Evolutionary conservation across 2,113 vertebrate species (phyloP), one percentile per base, ranked within the genome.

Genomic region (Alectura lathami): DNA sequence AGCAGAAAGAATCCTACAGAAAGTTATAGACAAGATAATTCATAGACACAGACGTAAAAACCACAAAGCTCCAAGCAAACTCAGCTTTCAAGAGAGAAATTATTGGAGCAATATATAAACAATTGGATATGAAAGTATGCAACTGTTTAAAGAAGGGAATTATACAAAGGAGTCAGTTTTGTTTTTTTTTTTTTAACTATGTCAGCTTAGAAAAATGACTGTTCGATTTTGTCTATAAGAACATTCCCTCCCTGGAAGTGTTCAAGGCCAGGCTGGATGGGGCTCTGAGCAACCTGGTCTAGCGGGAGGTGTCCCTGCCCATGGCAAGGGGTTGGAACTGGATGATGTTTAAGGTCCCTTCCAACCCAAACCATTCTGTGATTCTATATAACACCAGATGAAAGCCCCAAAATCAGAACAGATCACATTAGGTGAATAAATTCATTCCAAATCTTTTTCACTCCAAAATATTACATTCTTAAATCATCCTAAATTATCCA

Each of bases 401-500:
- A 72, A 72, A 38, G 32, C 32, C 27, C 26, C 16, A 23, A 64
- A 17, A 62, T 21, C 26, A 75, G 10, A 50, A 67, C 24, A 85
- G 20, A 66, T 6, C 8, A 67, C 0, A 0, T 38, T 10, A 51
- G 8, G 69, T 13, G 5, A 22, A 56, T n/a, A n/a, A n/a, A n/a
- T n/a, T 30, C n/a, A 9, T 38, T 45, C 83, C 48, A 85, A 77
- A 77, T 32, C 11, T 11, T n/a, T 83, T 75, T 30, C 15, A 70
- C 29, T 36, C 17, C 0, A 1, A 87, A 85, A 54, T 30, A 40
- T 3, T 22, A 43, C 11, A 21, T 21, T 10, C 7, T 45, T 27
- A 2, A 26, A 57, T 2, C 1, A 72, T 8, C 27, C 18, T 67
- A 22, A 32, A 59, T n/a, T 26, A 83, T 34, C 53, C 59, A 54